Evolutionary conservation across 2,888 invertebrate genomes (phyloP).

Genomic region (Scaptomyza parva): DNA sequence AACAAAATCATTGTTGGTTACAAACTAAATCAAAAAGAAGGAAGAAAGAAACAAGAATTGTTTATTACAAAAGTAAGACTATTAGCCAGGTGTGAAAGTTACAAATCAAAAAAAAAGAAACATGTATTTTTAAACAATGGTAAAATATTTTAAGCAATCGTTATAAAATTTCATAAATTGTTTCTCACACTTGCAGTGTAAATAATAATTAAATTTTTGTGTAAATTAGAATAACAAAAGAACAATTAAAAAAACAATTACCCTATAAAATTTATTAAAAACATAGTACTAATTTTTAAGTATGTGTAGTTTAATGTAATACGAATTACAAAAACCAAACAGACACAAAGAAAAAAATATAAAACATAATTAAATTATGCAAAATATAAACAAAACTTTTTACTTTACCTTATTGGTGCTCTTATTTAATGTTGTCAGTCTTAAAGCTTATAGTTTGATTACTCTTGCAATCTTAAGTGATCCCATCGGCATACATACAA

Average conservation of each 20-base stretch:
- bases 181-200: conserved; percentile 43
- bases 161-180: conserved; percentile 2
- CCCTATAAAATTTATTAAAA: conserved; percentile 46
- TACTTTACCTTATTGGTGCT: background rate
- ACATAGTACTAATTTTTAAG: conserved; percentile 63
- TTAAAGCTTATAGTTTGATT: conserved; percentile 48
- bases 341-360: conserved; percentile 59
- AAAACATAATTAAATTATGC: conserved; percentile 80
- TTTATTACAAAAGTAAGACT: conserved; percentile 9
- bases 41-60: conserved; percentile 9
- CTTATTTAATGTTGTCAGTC: conserved; percentile 10
- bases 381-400: conserved; percentile 43
- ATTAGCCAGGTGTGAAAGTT: conserved; percentile 45
- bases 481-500: conserved; percentile 35
- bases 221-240: conserved; percentile 22
- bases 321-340: conserved; percentile 62
- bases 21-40: conserved; percentile 20
- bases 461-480: conserved; percentile 47
- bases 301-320: conserved; percentile 83
- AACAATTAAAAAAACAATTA: conserved; percentile 7
- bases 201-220: conserved; percentile 52
- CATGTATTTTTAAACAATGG: conserved; percentile 44
- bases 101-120: conserved; percentile 50
- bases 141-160: conserved; percentile 11
- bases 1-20: conserved; percentile 20